Evolutionary conservation across 2,888 invertebrate genomes (phyloP).

Genomic region (Ethmia dodecea): DNA sequence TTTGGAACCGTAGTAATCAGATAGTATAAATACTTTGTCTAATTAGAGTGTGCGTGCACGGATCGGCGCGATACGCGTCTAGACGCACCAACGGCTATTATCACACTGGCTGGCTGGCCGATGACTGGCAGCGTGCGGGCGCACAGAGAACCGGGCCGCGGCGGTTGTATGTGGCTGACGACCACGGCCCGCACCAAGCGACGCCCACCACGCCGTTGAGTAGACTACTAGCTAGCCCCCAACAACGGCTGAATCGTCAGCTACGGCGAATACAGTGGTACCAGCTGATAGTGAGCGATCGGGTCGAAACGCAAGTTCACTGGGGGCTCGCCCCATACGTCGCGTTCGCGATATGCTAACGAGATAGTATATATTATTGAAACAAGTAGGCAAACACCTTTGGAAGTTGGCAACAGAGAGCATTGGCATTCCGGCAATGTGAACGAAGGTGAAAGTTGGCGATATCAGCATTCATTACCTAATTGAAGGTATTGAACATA

Average conservation of each 20-base stretch:
- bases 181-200: slow-evolving; percentile 24
- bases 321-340: slow-evolving; percentile 52
- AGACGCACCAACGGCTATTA: slow-evolving; percentile 34
- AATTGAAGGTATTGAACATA: too few species aligned
- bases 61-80: slow-evolving; percentile 33
- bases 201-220: slow-evolving; percentile 2
- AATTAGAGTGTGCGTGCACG: slow-evolving; percentile 48
- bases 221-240: background rate
- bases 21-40: slow-evolving; percentile 47
- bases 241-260: background rate
- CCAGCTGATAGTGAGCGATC: slow-evolving; percentile 48
- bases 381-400: background rate
- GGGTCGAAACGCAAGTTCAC: slow-evolving; percentile 48
- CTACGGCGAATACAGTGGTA: slow-evolving; percentile 23
- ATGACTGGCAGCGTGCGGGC: slow-evolving; percentile 29
- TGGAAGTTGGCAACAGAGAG: too few species aligned
- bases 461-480: too few species aligned
- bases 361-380: too few species aligned
- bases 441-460: slow-evolving; percentile 9
- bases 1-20: slow-evolving; percentile 58
- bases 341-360: too few species aligned
- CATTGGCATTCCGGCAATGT: slow-evolving; percentile 22
- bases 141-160: slow-evolving; percentile 42
- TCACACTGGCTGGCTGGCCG: slow-evolving; percentile 40
- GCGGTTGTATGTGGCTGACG: slow-evolving; percentile 38